Base-by-base conservation (phyloP, 2,888 invertebrate genomes). In the Drosophila setosimentum region DNA sequence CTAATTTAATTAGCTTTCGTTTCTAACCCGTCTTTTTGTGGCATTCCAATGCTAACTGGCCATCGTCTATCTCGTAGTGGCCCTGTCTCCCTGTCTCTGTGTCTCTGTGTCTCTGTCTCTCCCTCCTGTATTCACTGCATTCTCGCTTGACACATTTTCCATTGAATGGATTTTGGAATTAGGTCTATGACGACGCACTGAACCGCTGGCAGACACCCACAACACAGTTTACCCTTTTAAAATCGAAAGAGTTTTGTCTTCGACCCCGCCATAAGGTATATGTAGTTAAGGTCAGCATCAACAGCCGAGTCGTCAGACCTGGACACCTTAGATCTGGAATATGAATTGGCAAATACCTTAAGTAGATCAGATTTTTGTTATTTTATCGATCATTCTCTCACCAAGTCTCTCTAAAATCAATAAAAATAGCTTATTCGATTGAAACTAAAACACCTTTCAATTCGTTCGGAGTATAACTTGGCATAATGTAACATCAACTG, bases 101-200 rank as follows among this genome's bases (percentile, higher is more conserved):
- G n/a, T n/a, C n/a, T 51, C 40, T 66, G 32, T 48, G 57, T 68
- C 48, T 58, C 27, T 57, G n/a, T 24, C 8, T 21, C 55, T 45
- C 3, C 2, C 5, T n/a, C 13, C n/a, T 24, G 40, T 6, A 13
- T 29, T 37, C 37, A 45, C 29, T 57, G 50, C 50, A 42, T 58
- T 68, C 72, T 74, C 58, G 70, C 42, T 66, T 76, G 84, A 76
- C 80, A 83, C 76, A 83, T 79, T 77, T 82, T 69, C 66, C 78
- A 70, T 67, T 74, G 50, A 77, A 67, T 42, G 70, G 53, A 61
- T 75, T 69, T 80, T 60, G 62, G 30, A 83, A 86, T 84, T 81
- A 73, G 84, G 84, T 84, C 82, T 86, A 85, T 86, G 82, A 86
- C 83, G 82, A 60, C 51, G 63, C 58, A 49, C 24, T 11, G 5